Conservation (phyloP, 2,888 invertebrate species). For the Aphidoletes aphidimyza region DNA sequence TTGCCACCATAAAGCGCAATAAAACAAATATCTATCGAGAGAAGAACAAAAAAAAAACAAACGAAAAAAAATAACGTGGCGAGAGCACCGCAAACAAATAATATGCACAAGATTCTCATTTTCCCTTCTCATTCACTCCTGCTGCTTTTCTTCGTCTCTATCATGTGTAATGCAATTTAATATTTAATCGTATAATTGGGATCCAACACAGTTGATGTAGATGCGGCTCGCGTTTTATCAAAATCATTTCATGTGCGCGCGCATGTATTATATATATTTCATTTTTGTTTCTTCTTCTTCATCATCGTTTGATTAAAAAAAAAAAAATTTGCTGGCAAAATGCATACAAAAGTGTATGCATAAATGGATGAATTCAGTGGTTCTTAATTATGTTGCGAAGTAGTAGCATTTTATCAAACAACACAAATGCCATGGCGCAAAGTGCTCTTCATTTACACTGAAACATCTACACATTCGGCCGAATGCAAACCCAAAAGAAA, state of each 20-base stretch:
- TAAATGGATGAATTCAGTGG: constrained; percentile 53
- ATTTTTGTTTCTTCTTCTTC: too few relatives aligned
- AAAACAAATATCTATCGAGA: not conserved
- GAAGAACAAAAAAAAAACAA: not conserved
- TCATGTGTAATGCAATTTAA: too few relatives aligned
- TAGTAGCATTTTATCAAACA: not conserved
- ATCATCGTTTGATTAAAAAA: constrained; percentile 49
- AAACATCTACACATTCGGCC: not conserved
- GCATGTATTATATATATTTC: not conserved
- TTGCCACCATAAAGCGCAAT: constrained; percentile 47
- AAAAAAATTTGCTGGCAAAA: not conserved
- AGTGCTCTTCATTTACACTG: constrained; percentile 38
- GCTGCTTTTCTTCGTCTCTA: too few relatives aligned
- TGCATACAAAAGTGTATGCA: constrained; percentile 48
- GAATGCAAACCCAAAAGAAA: not conserved
- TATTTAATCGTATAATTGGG: constrained; percentile 47
- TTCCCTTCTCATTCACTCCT: too few relatives aligned
- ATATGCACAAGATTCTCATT: constrained; percentile 41
- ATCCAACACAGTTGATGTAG: not conserved
- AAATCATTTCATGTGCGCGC: constrained; percentile 1
- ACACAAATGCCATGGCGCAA: constrained; percentile 50
- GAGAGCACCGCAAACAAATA: not conserved
- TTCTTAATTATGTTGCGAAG: constrained; percentile 31
- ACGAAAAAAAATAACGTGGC: too few relatives aligned
- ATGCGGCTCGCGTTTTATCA: constrained; percentile 39